Evolutionary conservation across 1,140 invertebrate species (phyloP), one percentile per base, ranked within the genome.

Genomic region (Nixonia krombeini): DNA sequence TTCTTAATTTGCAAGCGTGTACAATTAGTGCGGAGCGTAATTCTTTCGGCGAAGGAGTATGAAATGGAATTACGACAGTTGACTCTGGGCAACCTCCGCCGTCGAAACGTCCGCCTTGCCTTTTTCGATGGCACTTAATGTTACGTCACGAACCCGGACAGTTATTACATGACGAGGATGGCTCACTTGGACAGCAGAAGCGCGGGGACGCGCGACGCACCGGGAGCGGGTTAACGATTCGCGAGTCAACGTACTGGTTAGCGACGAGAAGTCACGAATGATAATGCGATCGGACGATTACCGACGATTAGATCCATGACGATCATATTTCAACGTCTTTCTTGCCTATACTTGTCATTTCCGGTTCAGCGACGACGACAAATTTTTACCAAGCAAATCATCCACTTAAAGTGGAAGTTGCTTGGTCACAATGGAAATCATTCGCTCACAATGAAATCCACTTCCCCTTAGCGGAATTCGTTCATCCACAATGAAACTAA

Each of bases 201-300:
- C 15, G n/a, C n/a, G n/a, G 16, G 44, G 23, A 18, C 6, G 40
- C 41, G 31, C 25, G 42, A 18, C 3, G 28, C 9, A 21, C 23
- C n/a, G n/a, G 16, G 25, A 8, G 28, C 62, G 26, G 64, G 51
- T 67, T 55, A 59, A 66, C 50, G 64, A 61, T 57, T 68, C 28
- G 26, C 50, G 51, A 68, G 67, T 65, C 59, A 65, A 70, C 47
- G 61, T 5, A 62, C 67, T 45, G 21, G 49, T 55, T 47, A 37
- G 45, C 33, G 37, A 25, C 58, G 45, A 21, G 6, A 44, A 33
- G 55, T 33, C 53, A 23, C 33, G 62, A 37, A 66, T 53, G 45
- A 37, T 13, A 51, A 51, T 51, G n/a, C n/a, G n/a, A n/a, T n/a
- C n/a, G n/a, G n/a, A n/a, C n/a, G n/a, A n/a, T n/a, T n/a, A n/a